Conservation (phyloP, 2,797 vertebrate species). For the Thalassophryne amazonica region DNA sequence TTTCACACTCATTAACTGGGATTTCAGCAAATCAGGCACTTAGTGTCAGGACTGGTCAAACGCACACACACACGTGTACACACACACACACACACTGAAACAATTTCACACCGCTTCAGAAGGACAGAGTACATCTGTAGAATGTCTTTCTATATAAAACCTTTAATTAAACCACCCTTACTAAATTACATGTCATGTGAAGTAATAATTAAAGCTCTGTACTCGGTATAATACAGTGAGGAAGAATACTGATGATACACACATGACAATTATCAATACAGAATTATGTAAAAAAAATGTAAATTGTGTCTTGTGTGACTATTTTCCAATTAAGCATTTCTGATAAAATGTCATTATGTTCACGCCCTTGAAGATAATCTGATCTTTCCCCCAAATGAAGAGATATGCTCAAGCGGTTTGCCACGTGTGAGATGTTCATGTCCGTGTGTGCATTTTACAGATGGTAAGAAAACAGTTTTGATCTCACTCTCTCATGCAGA, state of each 20-base stretch:
- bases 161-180: slow-evolving; percentile 21
- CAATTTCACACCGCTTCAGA: not conserved
- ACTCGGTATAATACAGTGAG: slow-evolving; percentile 6
- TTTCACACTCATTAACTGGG: too few relatives aligned
- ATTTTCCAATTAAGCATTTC: slow-evolving; percentile 46
- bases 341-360: slow-evolving; percentile 48
- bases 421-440: slow-evolving; percentile 8
- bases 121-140: not conserved
- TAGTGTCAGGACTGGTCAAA: too few relatives aligned
- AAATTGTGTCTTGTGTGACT: slow-evolving; percentile 38
- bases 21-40: too few relatives aligned
- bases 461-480: slow-evolving; percentile 10
- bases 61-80: too few relatives aligned
- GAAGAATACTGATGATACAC: slow-evolving; percentile 2
- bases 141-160: slow-evolving; percentile 14
- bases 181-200: slow-evolving; percentile 21
- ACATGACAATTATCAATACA: slow-evolving; percentile 28
- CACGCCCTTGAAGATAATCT: slow-evolving; percentile 43
- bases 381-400: slow-evolving; percentile 23
- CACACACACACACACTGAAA: not conserved
- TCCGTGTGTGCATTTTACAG: not conserved
- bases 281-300: slow-evolving; percentile 43
- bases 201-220: slow-evolving; percentile 20
- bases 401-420: slow-evolving; percentile 23
- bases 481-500: slow-evolving; percentile 13